Base-by-base conservation (phyloP, 1,140 invertebrate genomes). In the Meteorus sp. region DNA sequence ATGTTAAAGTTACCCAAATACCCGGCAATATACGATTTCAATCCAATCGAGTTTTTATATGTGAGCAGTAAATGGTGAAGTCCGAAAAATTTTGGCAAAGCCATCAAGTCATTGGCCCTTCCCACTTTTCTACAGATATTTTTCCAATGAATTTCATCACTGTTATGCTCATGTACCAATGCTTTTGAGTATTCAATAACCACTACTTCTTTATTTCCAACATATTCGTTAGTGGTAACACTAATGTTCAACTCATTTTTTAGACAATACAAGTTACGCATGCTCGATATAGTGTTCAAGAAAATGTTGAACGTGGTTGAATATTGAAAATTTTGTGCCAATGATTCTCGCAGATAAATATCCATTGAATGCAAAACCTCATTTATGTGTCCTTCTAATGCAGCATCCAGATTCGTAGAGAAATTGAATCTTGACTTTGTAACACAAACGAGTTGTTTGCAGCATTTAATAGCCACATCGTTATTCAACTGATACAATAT, bases 211-310 rank as follows among this genome's bases (percentile, higher is more conserved):
- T 71, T 74, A 35, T 64, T 33, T 7, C 7, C 56, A 35, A 60
- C 20, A 55, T 65, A 75, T 37, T 71, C 57, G 4, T 41, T 22
- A 2, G 61, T 8, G 43, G 58, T 61, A 20, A 72, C 17, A 33
- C 51, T 31, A 41, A 75, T 60, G 9, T 67, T 43, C 35, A 72
- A 75, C 29, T 72, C 51, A 54, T 67, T 67, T 11, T 64, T 64
- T 27, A 77, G 60, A 17, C 25, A 6, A 35, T 72, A 71, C 1
- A 71, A 20, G 17, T 63, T 37, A 48, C 65, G 67, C 19, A 73
- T 45, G 39, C 64, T 52, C 19, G 62, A 23, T 39, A 73, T 67
- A n/a, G 5, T 61, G 29, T 51, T 37, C 33, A 65, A 44, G 19
- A 48, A 44, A 6, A 67, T 31, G 25, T 65, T 31, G 4, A 37